Percentiles rank a stretch among this genome's conserved stretches.
Evolutionary conservation across 2,797 vertebrate genomes (phyloP).

Genomic region (Clarias pachynema): DNA sequence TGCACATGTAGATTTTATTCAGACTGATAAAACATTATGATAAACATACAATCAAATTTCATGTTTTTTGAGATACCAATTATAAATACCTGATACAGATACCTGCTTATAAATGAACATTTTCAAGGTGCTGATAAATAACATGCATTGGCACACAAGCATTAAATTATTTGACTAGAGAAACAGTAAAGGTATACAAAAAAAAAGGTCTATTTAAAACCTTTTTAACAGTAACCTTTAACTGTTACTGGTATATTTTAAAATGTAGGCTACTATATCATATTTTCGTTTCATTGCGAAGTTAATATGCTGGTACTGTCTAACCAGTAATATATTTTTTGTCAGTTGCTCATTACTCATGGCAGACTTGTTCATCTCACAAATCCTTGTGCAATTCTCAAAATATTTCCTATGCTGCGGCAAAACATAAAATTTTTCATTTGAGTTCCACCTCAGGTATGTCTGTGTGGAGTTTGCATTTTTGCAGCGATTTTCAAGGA

Average conservation of each 20-base stretch:
- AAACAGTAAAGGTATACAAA: neutral
- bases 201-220: neutral
- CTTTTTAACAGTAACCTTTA: no score
- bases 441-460: no score
- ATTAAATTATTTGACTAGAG: neutral
- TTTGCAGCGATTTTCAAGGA: no score
- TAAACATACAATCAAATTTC: neutral
- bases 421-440: no score
- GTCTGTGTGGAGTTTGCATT: no score
- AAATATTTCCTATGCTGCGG: no score
- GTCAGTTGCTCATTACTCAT: no score
- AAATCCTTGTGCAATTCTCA: no score
- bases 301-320: neutral
- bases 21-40: neutral
- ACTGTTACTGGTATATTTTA: neutral
- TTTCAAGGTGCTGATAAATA: neutral
- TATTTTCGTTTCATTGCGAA: neutral
- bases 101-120: neutral
- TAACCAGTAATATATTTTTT: neutral
- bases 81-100: no score
- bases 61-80: neutral
- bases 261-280: neutral
- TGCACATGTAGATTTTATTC: neutral
- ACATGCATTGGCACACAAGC: neutral
- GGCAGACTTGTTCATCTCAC: no score